These are phyloP conservation scores for Neoseiulus cucumeris DNA, from an alignment of 1,140 invertebrate species.

Conservation along the genomic window DNA sequence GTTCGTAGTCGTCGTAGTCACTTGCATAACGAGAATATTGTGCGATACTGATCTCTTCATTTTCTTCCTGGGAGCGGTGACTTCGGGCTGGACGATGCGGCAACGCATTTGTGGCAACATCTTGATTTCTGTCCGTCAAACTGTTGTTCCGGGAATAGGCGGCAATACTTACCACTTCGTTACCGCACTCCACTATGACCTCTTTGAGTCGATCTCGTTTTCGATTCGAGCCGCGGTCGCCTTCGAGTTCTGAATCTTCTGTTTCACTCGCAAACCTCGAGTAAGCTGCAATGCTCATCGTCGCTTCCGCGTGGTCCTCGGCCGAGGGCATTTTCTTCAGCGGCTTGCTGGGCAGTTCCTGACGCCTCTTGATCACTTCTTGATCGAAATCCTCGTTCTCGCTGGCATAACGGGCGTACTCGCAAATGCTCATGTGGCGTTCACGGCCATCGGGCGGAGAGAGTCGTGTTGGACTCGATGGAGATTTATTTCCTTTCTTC, in stretches of 20 bases:
- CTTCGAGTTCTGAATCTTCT: neutral
- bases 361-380: neutral
- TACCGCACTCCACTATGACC: neutral
- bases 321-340: neutral
- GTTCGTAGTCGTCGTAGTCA: neutral
- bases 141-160: neutral
- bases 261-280: neutral
- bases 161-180: slow-evolving; percentile 6
- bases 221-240: neutral
- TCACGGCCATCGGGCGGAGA: neutral
- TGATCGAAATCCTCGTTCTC: neutral
- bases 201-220: neutral
- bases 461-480: neutral
- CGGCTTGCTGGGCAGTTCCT: neutral
- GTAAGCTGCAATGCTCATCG: neutral
- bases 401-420: neutral
- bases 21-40: neutral
- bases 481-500: neutral
- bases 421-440: neutral
- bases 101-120: neutral
- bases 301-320: neutral
- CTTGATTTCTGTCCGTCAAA: neutral
- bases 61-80: neutral
- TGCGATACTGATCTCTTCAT: neutral
- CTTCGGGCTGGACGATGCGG: neutral